Percentiles rank a stretch among this genome's conserved stretches.
phyloP scores from a whole-genome alignment of 2,797 vertebrate genomes.

The Sardinella longiceps region DNA sequence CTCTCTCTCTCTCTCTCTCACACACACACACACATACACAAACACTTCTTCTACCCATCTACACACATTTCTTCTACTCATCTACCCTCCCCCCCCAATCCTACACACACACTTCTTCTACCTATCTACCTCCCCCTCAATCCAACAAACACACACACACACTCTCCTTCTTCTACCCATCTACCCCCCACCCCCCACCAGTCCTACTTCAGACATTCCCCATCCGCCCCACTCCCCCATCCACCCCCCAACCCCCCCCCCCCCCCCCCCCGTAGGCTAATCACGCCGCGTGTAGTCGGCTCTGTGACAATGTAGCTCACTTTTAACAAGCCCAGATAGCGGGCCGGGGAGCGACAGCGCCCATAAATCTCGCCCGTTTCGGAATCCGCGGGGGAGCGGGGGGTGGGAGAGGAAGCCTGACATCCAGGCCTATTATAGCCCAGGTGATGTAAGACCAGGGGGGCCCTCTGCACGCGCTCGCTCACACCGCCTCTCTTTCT shows the following conservation, averaged over 20 bases:
- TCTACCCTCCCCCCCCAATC: background rate
- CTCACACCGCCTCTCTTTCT: background rate
- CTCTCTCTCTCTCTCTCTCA: background rate
- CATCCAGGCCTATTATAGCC: constrained; percentile 40
- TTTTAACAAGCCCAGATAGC: constrained; percentile 41
- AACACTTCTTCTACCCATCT: background rate
- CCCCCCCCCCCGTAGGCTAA: constrained; percentile 40
- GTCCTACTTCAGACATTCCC: background rate
- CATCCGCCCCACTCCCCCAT: background rate
- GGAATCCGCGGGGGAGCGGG: constrained; percentile 38
- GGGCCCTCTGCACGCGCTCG: background rate
- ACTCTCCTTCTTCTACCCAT: background rate
- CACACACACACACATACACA: background rate
- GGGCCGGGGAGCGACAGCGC: constrained; percentile 27
- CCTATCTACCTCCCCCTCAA: background rate
- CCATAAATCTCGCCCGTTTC: constrained; percentile 38
- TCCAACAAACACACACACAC: background rate
- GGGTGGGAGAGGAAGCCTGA: constrained; percentile 34
- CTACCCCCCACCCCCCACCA: background rate
- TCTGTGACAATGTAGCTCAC: constrained; percentile 32
- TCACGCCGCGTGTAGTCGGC: constrained; percentile 31
- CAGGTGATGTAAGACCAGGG: constrained; percentile 38
- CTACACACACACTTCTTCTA: constrained; percentile 15
- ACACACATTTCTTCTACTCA: background rate
- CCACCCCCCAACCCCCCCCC: constrained; percentile 22